A percentile compares a stretch with the other conserved stretches of the same genome.
Evolutionary conservation across 2,113 vertebrate species (phyloP).

Genomic region (Hemiprocne comata): DNA sequence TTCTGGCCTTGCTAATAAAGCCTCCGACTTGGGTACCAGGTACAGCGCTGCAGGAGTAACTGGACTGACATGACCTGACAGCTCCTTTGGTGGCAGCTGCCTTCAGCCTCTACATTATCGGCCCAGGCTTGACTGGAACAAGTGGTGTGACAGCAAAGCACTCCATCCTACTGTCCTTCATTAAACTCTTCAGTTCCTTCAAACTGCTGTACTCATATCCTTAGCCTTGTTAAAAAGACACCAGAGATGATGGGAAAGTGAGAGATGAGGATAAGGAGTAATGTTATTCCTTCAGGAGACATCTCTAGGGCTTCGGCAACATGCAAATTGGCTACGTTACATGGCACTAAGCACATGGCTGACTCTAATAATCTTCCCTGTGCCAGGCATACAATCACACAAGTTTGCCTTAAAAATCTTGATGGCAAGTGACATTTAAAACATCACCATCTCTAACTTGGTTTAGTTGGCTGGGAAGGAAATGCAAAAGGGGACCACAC

Average conservation of each 20-base stretch:
- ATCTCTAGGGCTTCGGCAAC: background rate
- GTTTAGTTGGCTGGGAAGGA: background rate
- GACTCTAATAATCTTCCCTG: background rate
- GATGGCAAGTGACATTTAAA: background rate
- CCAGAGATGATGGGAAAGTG: background rate
- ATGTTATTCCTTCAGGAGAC: background rate
- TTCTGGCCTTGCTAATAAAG: background rate
- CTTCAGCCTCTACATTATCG: background rate
- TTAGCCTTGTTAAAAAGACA: rapidly evolving
- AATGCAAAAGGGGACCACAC: background rate
- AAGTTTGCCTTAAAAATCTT: background rate
- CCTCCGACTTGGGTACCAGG: background rate
- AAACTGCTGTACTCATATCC: background rate
- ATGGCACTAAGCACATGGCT: background rate
- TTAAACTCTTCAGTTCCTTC: background rate
- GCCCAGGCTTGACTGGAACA: background rate
- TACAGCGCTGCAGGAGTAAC: rapidly evolving
- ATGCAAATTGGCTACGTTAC: background rate
- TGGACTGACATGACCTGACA: background rate
- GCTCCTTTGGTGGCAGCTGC: background rate
- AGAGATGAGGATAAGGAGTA: background rate
- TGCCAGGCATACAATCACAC: background rate
- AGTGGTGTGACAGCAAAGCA: rapidly evolving
- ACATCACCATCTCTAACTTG: background rate
- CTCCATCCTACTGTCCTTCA: background rate